phyloP scores from a whole-genome alignment of 2,797 vertebrate species.

The Poecilia wingei region DNA sequence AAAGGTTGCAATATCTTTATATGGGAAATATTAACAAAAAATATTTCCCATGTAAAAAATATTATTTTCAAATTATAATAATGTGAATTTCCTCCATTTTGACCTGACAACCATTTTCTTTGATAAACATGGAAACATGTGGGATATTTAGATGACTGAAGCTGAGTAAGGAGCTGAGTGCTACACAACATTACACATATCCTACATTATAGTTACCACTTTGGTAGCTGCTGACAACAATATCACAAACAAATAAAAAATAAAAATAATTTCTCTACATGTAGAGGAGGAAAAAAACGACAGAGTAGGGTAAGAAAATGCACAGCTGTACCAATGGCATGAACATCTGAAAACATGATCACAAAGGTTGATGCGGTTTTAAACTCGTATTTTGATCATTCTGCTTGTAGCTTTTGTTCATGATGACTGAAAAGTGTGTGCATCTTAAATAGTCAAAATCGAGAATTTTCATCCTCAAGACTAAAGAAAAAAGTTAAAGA shows the following conservation, averaged over 20 bases:
- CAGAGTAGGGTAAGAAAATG: constrained; percentile 36
- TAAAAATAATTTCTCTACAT: constrained; percentile 45
- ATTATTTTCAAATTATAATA: not conserved
- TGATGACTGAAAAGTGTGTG: constrained; percentile 26
- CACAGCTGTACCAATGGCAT: constrained; percentile 51
- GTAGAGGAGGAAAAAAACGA: constrained; percentile 51
- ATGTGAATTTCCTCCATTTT: not conserved
- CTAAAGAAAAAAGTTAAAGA: constrained; percentile 23
- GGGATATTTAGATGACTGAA: not conserved
- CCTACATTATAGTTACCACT: constrained; percentile 44
- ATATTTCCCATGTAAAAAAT: not conserved
- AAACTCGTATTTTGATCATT: constrained; percentile 34
- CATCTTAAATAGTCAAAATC: constrained; percentile 39
- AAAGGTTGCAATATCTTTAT: not conserved
- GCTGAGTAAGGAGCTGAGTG: constrained; percentile 57
- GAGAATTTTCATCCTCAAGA: constrained; percentile 49
- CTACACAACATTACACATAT: constrained; percentile 69
- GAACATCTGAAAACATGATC: constrained; percentile 10
- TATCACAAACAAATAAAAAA: constrained; percentile 16
- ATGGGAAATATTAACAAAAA: not conserved
- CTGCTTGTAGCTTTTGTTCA: constrained; percentile 37
- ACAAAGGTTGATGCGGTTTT: constrained; percentile 26
- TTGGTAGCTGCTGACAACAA: constrained; percentile 40
- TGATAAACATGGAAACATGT: not conserved
- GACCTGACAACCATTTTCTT: not conserved